phyloP scores from a whole-genome alignment of 2,113 vertebrate genomes.

The Pteropus alecto region DNA sequence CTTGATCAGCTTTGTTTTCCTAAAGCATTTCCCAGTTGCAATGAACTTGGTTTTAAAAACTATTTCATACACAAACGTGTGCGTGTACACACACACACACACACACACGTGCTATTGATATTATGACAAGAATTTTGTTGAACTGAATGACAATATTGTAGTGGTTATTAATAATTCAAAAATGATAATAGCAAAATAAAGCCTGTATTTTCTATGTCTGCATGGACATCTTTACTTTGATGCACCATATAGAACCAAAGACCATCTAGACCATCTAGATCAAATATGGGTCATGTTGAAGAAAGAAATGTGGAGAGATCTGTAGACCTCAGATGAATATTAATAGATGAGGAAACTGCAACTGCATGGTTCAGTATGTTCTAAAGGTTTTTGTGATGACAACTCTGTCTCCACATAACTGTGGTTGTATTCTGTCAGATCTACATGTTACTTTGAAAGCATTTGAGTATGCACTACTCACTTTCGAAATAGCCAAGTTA shows the following conservation, averaged over 20 bases:
- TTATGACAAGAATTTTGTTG: conserved; percentile 5
- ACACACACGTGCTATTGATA: background rate
- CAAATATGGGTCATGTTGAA: background rate
- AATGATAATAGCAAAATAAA: background rate
- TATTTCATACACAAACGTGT: background rate
- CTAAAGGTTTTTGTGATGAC: background rate
- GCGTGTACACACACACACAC: background rate
- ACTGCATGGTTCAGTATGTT: background rate
- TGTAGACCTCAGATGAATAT: background rate
- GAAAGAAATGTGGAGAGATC: background rate
- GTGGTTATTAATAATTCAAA: background rate
- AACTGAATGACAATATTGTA: background rate
- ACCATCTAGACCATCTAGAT: background rate
- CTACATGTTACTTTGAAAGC: background rate
- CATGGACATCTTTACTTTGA: background rate
- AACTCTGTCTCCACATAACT: background rate
- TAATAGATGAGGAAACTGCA: background rate
- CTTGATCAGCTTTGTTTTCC: conserved; percentile 49
- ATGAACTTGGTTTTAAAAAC: background rate
- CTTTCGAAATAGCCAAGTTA: background rate
- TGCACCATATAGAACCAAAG: background rate
- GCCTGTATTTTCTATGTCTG: background rate
- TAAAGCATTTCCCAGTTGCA: conserved; percentile 63
- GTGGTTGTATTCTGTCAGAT: background rate
- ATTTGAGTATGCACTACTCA: background rate